Conservation (phyloP, 2,888 invertebrate species). For the Leucoma salicis region DNA sequence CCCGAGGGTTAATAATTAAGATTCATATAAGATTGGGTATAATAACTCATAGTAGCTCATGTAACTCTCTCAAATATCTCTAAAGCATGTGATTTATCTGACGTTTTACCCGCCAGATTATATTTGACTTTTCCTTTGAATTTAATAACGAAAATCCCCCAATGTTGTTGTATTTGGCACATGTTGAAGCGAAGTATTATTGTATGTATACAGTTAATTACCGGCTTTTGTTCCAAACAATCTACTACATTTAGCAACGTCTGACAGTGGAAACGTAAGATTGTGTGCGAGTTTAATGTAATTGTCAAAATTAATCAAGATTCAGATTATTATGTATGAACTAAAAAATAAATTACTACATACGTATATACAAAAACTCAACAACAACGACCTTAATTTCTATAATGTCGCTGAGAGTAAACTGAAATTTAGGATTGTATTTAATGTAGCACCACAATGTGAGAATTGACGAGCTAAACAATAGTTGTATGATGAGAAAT, state of each 20-base stretch:
- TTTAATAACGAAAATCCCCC: conserved; percentile 9
- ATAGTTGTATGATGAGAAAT: conserved; percentile 23
- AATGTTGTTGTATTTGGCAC: conserved; percentile 31
- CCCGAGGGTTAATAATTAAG: neutral
- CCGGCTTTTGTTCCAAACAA: conserved; percentile 27
- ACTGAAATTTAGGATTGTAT: conserved; percentile 38
- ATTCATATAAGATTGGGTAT: too few relatives aligned
- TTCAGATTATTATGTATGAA: too few relatives aligned
- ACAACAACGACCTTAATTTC: too few relatives aligned
- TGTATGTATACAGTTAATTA: conserved; percentile 24
- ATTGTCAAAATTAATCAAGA: too few relatives aligned
- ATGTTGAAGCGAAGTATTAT: conserved; percentile 23
- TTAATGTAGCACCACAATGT: conserved; percentile 45
- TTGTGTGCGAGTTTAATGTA: too few relatives aligned
- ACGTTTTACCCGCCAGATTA: neutral
- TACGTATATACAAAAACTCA: too few relatives aligned
- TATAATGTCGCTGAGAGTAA: neutral
- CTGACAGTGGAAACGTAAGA: too few relatives aligned
- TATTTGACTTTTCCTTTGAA: conserved; percentile 2
- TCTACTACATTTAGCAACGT: conserved; percentile 22
- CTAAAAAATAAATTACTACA: too few relatives aligned
- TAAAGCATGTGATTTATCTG: neutral
- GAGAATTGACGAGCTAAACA: conserved; percentile 28
- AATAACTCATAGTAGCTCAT: too few relatives aligned
- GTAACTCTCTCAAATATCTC: neutral